phyloP scores from a whole-genome alignment of 2,888 invertebrate genomes.

The Icerya purchasi region DNA sequence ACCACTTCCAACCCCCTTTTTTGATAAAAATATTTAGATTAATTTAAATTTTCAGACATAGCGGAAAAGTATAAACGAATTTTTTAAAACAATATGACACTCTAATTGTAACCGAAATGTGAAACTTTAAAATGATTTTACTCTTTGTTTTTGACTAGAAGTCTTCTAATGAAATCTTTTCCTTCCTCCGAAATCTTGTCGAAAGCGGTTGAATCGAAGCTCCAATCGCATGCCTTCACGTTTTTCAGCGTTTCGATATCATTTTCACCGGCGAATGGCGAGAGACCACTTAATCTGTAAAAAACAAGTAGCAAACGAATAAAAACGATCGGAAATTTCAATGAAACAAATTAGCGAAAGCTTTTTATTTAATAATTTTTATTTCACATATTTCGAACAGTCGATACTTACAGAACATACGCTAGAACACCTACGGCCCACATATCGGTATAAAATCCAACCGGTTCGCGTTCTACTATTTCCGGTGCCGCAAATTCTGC shows the following conservation, averaged over 20 bases:
- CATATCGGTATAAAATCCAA: constrained; percentile 99
- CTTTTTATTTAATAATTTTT: too few relatives aligned
- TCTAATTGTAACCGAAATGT: too few relatives aligned
- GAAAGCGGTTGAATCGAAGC: constrained; percentile 93
- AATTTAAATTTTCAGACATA: too few relatives aligned
- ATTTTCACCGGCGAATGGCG: constrained; percentile 96
- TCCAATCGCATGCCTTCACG: constrained; percentile 97
- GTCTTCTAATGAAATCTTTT: constrained; percentile 88
- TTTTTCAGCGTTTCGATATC: constrained; percentile 96
- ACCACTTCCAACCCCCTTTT: too few relatives aligned
- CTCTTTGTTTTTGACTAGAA: constrained; percentile 84
- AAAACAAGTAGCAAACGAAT: constrained; percentile 4
- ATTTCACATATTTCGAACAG: too few relatives aligned
- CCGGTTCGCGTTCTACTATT: constrained; percentile 93
- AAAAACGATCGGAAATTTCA: not conserved
- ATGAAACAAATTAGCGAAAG: too few relatives aligned
- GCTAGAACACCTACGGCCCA: constrained; percentile 98
- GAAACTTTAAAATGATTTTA: too few relatives aligned
- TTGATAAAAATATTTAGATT: too few relatives aligned
- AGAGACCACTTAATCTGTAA: constrained; percentile 73
- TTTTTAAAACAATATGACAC: too few relatives aligned
- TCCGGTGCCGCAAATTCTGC: constrained; percentile 99
- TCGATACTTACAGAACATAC: constrained; percentile 75
- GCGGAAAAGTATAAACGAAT: too few relatives aligned
- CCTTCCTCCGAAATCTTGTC: constrained; percentile 83